phyloP scores from a whole-genome alignment of 2,797 vertebrate genomes.

The Bothrops alternatus region DNA sequence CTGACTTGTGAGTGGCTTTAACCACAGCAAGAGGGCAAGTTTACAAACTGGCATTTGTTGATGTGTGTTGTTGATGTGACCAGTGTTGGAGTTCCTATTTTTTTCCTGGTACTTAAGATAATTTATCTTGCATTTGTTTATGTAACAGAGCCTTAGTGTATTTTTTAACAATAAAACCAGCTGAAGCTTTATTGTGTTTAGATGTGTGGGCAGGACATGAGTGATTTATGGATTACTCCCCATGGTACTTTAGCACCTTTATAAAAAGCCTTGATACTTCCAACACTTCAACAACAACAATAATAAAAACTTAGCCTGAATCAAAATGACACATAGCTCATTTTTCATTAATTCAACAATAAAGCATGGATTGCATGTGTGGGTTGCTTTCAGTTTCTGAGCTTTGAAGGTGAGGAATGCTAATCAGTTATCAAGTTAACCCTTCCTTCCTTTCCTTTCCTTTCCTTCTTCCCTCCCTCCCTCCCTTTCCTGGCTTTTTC shows the following conservation, averaged over 20 bases:
- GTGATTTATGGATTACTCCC: conserved; percentile 56
- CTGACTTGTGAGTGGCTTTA: not conserved
- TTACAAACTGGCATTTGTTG: not conserved
- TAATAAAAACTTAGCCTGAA: not conserved
- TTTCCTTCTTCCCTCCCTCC: not conserved
- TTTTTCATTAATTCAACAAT: not conserved
- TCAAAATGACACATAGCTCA: conserved; percentile 20
- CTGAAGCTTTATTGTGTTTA: conserved; percentile 39
- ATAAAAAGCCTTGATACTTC: conserved; percentile 39
- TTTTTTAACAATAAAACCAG: conserved; percentile 40
- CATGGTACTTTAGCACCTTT: conserved; percentile 50
- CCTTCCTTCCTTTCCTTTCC: not conserved
- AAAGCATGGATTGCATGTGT: not conserved
- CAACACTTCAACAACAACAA: not conserved
- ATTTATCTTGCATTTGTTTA: conserved; percentile 55
- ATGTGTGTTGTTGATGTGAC: too few species aligned
- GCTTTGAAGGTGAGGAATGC: not conserved
- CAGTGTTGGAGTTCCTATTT: not conserved
- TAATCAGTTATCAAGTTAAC: not conserved
- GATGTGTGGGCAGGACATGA: not conserved
- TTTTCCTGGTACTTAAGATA: conserved; percentile 21
- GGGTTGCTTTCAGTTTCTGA: not conserved
- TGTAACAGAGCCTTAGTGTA: conserved; percentile 32
- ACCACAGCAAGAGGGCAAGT: not conserved
- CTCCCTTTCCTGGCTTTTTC: not conserved